phyloP scores from a whole-genome alignment of 2,888 invertebrate species.

The Leptopilina myrica region DNA sequence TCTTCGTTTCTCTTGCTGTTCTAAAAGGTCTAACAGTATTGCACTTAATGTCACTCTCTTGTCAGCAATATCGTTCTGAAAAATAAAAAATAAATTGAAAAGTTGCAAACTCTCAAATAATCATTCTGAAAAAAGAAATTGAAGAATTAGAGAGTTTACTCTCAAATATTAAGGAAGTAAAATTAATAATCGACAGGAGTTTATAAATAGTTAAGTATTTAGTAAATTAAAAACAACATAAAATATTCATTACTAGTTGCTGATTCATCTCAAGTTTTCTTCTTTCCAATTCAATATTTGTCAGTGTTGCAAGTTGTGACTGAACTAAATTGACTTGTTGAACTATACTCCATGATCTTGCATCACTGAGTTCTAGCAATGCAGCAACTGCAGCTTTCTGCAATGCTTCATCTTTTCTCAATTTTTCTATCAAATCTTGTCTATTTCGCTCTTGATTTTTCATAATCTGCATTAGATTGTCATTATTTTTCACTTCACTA shows the following conservation, averaged over 20 bases:
- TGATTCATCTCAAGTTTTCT: conserved; percentile 83
- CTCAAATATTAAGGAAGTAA: too few species aligned
- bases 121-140: too few species aligned
- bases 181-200: neutral
- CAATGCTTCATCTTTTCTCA: conserved; percentile 83
- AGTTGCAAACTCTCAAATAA: too few species aligned
- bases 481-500: conserved; percentile 81
- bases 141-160: too few species aligned
- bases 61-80: conserved; percentile 82
- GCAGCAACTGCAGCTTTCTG: conserved; percentile 86
- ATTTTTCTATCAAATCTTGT: conserved; percentile 79
- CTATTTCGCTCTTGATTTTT: conserved; percentile 82
- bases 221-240: neutral
- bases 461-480: conserved; percentile 80
- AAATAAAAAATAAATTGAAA: conserved; percentile 46
- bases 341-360: conserved; percentile 86
- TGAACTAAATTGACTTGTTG: conserved; percentile 87
- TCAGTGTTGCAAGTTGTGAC: conserved; percentile 84
- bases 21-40: conserved; percentile 83
- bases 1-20: conserved; percentile 83
- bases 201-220: neutral
- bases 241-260: conserved; percentile 79
- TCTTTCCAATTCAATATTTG: conserved; percentile 85
- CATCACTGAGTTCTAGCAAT: conserved; percentile 85
- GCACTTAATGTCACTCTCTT: conserved; percentile 83